These are phyloP conservation scores for Melanotaenia boesemani DNA, from an alignment of 2,797 vertebrate genomes.

Conservation along the genomic window DNA sequence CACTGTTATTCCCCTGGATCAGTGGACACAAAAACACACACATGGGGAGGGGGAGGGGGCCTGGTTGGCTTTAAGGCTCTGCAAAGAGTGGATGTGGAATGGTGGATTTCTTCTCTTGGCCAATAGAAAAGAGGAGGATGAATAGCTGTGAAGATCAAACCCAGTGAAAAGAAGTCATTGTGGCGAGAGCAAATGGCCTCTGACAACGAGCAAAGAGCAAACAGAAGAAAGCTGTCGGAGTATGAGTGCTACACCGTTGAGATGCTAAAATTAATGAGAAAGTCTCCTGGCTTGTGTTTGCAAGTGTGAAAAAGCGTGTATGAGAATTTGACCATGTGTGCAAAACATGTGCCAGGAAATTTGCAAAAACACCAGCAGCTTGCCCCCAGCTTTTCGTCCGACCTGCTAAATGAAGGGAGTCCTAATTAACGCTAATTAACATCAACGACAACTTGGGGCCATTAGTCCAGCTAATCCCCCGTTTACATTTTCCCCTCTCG, in stretches of 20 bases:
- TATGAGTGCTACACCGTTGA: conserved; percentile 38
- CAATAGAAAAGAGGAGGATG: conserved; percentile 65
- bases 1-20: conserved; percentile 59
- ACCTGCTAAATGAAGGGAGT: conserved; percentile 63
- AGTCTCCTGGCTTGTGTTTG: conserved; percentile 17
- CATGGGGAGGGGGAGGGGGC: conserved; percentile 28
- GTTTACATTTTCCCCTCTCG: conserved; percentile 82
- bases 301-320: conserved; percentile 47
- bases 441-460: conserved; percentile 83
- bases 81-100: conserved; percentile 43
- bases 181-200: conserved; percentile 71
- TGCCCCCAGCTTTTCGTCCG: conserved; percentile 5
- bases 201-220: conserved; percentile 74
- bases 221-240: conserved; percentile 67
- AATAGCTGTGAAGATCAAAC: conserved; percentile 76
- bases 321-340: conserved; percentile 37
- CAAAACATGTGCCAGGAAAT: conserved; percentile 37
- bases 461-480: conserved; percentile 86
- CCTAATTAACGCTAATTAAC: conserved; percentile 88
- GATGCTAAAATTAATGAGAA: conserved; percentile 48
- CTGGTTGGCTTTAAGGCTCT: conserved; percentile 25
- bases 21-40: conserved; percentile 61
- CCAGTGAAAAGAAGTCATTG: conserved; percentile 73
- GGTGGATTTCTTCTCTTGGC: conserved; percentile 56
- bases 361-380: conserved; percentile 31